A percentile compares a stretch with the other conserved stretches of the same genome.
These are phyloP conservation scores for Dreissena polymorpha DNA, from an alignment of 1,140 invertebrate genomes.

Conservation along the genomic window DNA sequence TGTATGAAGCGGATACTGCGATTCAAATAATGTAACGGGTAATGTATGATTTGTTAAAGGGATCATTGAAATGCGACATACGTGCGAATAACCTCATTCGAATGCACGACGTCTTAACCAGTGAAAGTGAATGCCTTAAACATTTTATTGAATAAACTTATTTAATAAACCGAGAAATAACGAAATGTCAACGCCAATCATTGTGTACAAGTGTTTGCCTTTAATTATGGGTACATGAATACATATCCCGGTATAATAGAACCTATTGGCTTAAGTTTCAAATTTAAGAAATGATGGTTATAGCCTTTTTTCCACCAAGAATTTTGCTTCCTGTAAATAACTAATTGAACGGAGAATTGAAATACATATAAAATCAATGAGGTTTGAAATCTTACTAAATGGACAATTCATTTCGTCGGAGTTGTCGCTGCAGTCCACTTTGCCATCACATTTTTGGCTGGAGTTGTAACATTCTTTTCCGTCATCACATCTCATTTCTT, in stretches of 20 bases:
- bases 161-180: too few relatives aligned
- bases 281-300: background rate
- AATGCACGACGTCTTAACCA: background rate
- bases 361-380: too few relatives aligned
- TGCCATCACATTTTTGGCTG: background rate
- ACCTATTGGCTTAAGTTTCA: background rate
- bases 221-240: too few relatives aligned
- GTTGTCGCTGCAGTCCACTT: background rate
- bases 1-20: background rate
- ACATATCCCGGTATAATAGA: background rate
- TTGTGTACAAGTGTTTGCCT: too few relatives aligned
- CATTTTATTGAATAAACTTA: too few relatives aligned
- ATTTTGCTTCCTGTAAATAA: too few relatives aligned
- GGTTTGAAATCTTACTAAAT: background rate
- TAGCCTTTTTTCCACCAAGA: background rate
- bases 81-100: background rate
- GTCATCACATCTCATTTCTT: background rate
- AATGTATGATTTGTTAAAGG: background rate
- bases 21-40: background rate
- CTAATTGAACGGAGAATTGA: too few relatives aligned
- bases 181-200: too few relatives aligned
- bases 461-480: background rate
- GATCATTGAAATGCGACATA: background rate
- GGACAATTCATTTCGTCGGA: slow-evolving; percentile 2
- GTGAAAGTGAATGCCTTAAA: background rate